Evolutionary conservation across 2,113 vertebrate genomes (phyloP).

Genomic region (Clarias gariepinus): DNA sequence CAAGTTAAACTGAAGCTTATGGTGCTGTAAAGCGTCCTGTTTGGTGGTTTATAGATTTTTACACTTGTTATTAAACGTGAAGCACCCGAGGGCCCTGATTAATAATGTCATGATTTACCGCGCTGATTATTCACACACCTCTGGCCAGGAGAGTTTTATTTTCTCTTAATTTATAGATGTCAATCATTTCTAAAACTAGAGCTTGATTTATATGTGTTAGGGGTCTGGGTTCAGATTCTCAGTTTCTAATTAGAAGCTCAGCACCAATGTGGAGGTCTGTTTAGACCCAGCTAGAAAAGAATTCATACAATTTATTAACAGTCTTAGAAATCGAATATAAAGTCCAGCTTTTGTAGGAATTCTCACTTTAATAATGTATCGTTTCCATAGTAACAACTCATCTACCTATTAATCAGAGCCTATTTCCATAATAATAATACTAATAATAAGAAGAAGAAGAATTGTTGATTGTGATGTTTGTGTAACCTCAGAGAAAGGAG

Average conservation of each 20-base stretch:
- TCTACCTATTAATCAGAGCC: no score
- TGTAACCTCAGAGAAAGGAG: not conserved
- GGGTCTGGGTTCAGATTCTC: not conserved
- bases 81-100: not conserved
- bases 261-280: not conserved
- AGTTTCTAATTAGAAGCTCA: not conserved
- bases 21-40: not conserved
- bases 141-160: not conserved
- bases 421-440: not conserved
- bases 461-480: not conserved
- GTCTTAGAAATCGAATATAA: not conserved
- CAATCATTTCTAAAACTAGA: not conserved
- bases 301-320: not conserved
- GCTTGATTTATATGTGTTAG: not conserved
- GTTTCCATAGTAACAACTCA: not conserved
- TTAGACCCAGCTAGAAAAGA: no score
- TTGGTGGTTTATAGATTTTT: not conserved
- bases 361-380: not conserved
- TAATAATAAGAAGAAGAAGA: not conserved
- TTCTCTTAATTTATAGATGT: not conserved
- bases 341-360: not conserved
- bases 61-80: conserved; percentile 7
- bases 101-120: not conserved
- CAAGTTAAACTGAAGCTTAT: not conserved
- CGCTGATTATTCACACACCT: conserved; percentile 4